A percentile compares a stretch with the other conserved stretches of the same genome.
Evolutionary conservation across 2,797 vertebrate species (phyloP).

Genomic region (Gastrophryne carolinensis): DNA sequence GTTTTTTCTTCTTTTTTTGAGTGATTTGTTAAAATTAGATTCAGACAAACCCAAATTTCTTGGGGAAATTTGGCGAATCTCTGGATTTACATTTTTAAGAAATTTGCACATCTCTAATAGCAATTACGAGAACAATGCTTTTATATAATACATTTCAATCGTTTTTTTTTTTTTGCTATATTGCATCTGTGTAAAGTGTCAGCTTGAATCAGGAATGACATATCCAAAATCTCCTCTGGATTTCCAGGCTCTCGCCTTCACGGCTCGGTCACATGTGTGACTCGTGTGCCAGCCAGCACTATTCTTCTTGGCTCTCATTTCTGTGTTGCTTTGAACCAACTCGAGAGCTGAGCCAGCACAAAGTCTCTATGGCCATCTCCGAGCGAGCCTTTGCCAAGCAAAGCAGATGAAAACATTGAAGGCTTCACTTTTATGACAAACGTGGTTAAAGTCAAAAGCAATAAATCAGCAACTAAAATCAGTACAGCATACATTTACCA

Average conservation of each 20-base stretch:
- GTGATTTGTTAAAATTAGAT: too few relatives aligned
- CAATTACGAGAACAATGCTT: too few relatives aligned
- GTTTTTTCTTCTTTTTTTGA: too few relatives aligned
- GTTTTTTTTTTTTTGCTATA: neutral
- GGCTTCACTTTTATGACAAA: constrained; percentile 1
- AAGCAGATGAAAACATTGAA: constrained; percentile 18
- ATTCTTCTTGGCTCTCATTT: constrained; percentile 16
- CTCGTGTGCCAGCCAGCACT: neutral
- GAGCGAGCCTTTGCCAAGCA: neutral
- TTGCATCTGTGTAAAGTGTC: constrained; percentile 4
- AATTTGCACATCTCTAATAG: too few relatives aligned
- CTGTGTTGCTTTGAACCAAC: neutral
- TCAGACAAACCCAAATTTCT: too few relatives aligned
- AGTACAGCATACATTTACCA: neutral
- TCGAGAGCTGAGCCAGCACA: neutral
- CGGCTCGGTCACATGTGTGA: neutral
- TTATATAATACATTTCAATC: too few relatives aligned
- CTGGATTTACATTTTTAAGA: too few relatives aligned
- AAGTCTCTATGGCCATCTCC: neutral
- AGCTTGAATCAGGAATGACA: constrained; percentile 6
- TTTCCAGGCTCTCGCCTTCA: constrained; percentile 16
- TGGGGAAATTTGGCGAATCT: too few relatives aligned
- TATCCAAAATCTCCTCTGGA: neutral
- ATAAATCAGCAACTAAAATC: neutral
- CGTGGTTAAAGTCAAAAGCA: neutral